Conservation (phyloP, 2,797 vertebrate species). For the Poeciliopsis presidionis region DNA sequence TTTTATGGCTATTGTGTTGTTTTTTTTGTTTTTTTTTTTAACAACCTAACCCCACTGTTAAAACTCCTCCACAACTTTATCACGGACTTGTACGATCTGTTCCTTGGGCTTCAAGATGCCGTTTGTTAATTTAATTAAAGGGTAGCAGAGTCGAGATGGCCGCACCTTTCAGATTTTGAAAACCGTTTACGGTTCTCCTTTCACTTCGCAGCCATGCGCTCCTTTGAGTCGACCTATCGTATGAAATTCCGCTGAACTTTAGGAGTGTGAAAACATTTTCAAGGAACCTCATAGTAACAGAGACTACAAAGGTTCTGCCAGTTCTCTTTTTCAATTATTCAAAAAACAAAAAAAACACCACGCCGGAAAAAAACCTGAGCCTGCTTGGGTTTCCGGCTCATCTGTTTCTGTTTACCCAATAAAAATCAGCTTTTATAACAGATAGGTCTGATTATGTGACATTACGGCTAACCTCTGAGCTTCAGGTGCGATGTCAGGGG, state of each 20-base stretch:
- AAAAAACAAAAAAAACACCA: not conserved
- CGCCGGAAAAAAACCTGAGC: not conserved
- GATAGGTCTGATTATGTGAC: not conserved
- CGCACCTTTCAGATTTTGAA: not conserved
- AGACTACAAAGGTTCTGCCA: not conserved
- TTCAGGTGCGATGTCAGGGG: not conserved
- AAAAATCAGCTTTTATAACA: not conserved
- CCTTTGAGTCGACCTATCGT: not conserved
- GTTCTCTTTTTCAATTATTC: not conserved
- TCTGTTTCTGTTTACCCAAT: not conserved
- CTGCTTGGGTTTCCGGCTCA: not conserved
- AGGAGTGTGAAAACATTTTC: not conserved
- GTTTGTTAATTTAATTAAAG: not conserved
- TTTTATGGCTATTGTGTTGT: not conserved
- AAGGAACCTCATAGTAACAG: not conserved
- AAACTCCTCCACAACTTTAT: not conserved
- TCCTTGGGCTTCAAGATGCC: not conserved
- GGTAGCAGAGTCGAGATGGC: not conserved
- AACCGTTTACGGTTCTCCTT: not conserved
- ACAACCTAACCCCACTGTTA: not conserved
- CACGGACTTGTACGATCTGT: not conserved
- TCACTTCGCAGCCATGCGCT: not conserved
- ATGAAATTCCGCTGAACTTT: not conserved
- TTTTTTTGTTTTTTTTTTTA: not conserved
- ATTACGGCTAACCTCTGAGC: not conserved